Base-by-base conservation (phyloP, 1,140 invertebrate genomes). In the Drosophila fuyamai region DNA sequence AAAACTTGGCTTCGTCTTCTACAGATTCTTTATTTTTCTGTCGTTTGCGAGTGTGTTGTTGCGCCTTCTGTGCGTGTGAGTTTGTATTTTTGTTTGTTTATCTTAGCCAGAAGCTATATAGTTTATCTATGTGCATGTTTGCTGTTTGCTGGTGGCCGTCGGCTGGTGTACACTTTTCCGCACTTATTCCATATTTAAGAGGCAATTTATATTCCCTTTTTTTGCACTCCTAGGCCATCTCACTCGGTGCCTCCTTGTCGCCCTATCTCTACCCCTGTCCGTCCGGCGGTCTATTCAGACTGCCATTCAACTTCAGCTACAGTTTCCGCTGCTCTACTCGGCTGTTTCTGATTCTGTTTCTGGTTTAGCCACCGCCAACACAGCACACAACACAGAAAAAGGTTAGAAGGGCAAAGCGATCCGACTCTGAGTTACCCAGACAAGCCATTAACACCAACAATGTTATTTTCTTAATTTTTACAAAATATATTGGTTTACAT, bases 201-300 rank as follows among this genome's bases (percentile, higher is more conserved):
- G 90, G 90, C 90, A 91, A 91, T 92, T 92, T 92, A 92, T 92
- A 92, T 92, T 92, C 90, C 90, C 90, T 92, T 92, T 91, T 86
- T 91, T 89, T 63, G 51, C 63, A 53, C 73, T 76, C 60, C 54
- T 59, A 62, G 23, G 14, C 18, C 41, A 18, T 59, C 48, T 40
- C 43, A 36, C 51, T 27, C 40, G n/a, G 43, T 43, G 18, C 35
- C 35, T 73, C 41, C 41, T 61, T 27, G 54, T 32, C 55, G 36
- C 35, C 36, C 43, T 32, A 16, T 41, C n/a, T 16, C 47, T 36
- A 38, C 44, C 60, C 35, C 50, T n/a, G 16, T 58, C 43, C 43
- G 65, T 41, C 51, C 67, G 54, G 68, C 66, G 55, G 66, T 72
- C 75, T 47, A 60, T 71, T 68, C 55, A 57, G 63, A 5, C 75